Conservation (phyloP, 2,888 invertebrate genomes). For the Drosophila algonquin region DNA sequence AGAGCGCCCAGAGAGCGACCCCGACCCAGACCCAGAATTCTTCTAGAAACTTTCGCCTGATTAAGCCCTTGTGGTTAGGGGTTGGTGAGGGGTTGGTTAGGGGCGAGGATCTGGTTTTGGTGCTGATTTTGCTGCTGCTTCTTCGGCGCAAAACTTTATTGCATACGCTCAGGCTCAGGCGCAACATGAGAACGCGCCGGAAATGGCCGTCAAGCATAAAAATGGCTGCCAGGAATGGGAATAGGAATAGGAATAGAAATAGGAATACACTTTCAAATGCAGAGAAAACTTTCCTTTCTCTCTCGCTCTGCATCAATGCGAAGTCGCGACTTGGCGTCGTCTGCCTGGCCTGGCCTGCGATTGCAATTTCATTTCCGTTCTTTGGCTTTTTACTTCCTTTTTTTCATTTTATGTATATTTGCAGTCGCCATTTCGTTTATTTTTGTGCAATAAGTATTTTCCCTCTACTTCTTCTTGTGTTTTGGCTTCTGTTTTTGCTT, state of each 20-base stretch:
- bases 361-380: constrained; percentile 77
- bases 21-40: constrained; percentile 35
- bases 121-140: constrained; percentile 15
- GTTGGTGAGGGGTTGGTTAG: background rate
- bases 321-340: constrained; percentile 74
- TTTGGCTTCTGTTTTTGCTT: constrained; percentile 25
- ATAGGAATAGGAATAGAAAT: constrained; percentile 8
- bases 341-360: constrained; percentile 67
- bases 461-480: constrained; percentile 23
- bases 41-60: constrained; percentile 52
- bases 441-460: constrained; percentile 60
- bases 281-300: constrained; percentile 54
- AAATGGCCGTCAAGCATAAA: constrained; percentile 52
- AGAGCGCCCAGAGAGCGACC: constrained; percentile 17
- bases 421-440: constrained; percentile 44
- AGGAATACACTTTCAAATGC: constrained; percentile 40
- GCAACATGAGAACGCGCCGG: constrained; percentile 61
- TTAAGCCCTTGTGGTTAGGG: constrained; percentile 48
- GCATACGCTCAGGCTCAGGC: constrained; percentile 61
- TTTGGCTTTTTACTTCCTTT: constrained; percentile 57
- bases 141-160: constrained; percentile 55
- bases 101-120: constrained; percentile 8
- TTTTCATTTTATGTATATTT: constrained; percentile 22
- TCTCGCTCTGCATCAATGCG: constrained; percentile 60
- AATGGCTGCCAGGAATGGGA: constrained; percentile 15